Evolutionary conservation across 2,113 vertebrate genomes (phyloP).

Genomic region (Pandion haliaetus): DNA sequence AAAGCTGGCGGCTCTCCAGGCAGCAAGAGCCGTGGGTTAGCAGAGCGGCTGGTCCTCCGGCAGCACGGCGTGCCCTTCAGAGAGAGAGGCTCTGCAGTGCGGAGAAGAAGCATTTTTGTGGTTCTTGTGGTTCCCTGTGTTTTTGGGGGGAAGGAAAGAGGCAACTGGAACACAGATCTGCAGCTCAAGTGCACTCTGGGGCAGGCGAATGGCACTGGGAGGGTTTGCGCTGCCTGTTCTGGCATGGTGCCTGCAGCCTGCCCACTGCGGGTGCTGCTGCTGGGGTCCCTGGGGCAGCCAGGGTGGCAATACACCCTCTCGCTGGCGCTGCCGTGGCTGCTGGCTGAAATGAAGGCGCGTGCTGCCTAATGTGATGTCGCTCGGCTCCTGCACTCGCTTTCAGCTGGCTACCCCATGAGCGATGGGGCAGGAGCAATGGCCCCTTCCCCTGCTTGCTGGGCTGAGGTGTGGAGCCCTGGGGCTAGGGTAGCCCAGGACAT

Average conservation of each 20-base stretch:
- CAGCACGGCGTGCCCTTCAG: background rate
- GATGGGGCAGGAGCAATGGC: rapidly evolving
- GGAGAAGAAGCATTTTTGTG: conserved; percentile 12
- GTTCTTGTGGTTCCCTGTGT: conserved; percentile 39
- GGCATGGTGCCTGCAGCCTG: rapidly evolving
- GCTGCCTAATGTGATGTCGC: rapidly evolving
- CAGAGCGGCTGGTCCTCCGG: background rate
- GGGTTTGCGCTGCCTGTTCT: background rate
- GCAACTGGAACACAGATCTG: background rate
- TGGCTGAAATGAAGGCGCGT: rapidly evolving
- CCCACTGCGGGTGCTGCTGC: rapidly evolving
- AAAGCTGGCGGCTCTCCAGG: conserved; percentile 32
- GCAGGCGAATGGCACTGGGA: rapidly evolving
- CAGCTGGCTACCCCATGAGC: background rate
- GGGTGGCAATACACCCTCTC: rapidly evolving
- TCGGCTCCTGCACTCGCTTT: rapidly evolving
- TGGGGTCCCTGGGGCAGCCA: rapidly evolving
- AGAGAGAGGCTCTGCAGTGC: background rate
- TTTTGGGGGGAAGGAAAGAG: background rate
- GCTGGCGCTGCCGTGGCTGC: rapidly evolving
- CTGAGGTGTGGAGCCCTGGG: rapidly evolving
- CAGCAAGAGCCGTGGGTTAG: background rate
- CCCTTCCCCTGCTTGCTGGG: background rate
- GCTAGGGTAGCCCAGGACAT: background rate
- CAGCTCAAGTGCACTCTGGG: rapidly evolving